These are phyloP conservation scores for Pogonocherus hispidulus DNA, from an alignment of 2,888 invertebrate species.

Conservation along the genomic window DNA sequence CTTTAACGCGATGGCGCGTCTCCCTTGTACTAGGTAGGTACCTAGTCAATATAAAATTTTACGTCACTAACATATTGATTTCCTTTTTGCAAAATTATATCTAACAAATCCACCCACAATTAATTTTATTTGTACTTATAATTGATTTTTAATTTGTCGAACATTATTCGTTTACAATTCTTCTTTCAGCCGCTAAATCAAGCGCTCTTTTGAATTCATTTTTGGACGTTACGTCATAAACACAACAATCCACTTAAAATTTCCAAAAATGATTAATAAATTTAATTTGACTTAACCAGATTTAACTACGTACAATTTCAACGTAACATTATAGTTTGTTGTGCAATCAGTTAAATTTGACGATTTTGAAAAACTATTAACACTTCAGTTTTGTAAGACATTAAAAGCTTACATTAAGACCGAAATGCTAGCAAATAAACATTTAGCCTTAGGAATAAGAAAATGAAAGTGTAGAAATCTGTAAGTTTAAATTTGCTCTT, in stretches of 20 bases:
- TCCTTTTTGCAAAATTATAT: slow-evolving; percentile 40
- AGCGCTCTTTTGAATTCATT: slow-evolving; percentile 28
- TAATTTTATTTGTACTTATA: neutral
- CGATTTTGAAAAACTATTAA: neutral
- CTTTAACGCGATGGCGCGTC: slow-evolving; percentile 32
- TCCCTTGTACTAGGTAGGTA: slow-evolving; percentile 7
- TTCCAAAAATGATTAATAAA: neutral
- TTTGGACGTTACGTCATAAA: slow-evolving; percentile 32
- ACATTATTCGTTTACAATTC: neutral
- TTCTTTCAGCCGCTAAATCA: slow-evolving; percentile 26
- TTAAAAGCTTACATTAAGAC: no score
- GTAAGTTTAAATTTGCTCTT: neutral
- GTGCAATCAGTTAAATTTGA: slow-evolving; percentile 20
- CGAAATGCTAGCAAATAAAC: no score
- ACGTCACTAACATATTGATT: slow-evolving; percentile 58
- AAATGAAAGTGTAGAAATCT: no score
- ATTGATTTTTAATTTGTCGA: slow-evolving; percentile 2
- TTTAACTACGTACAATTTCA: neutral
- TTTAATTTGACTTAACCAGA: neutral
- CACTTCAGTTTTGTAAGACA: no score
- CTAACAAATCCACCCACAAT: slow-evolving; percentile 35
- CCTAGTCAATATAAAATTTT: slow-evolving; percentile 54
- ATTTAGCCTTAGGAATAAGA: no score
- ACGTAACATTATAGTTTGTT: slow-evolving; percentile 17
- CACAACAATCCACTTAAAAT: slow-evolving; percentile 24